Conservation (phyloP, 2,888 invertebrate genomes). For the Mycogona germanica region DNA sequence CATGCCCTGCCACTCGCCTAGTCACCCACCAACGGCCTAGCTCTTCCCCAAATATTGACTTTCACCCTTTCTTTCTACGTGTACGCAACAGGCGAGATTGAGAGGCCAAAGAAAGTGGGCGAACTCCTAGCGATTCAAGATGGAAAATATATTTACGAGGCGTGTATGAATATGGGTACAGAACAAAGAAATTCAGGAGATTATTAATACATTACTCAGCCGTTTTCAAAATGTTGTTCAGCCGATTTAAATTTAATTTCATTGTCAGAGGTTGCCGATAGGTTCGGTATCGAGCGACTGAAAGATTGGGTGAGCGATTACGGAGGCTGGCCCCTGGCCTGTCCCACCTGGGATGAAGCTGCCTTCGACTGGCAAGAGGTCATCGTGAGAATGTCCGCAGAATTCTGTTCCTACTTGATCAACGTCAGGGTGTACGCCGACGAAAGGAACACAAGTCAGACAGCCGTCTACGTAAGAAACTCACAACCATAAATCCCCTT, state of each 20-base stretch:
- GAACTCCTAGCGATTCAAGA: slow-evolving; percentile 9
- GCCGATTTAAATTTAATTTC: too few species aligned
- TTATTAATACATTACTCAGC: neutral
- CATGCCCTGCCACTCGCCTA: too few species aligned
- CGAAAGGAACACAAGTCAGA: slow-evolving; percentile 27
- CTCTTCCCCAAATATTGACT: too few species aligned
- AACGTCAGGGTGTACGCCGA: slow-evolving; percentile 29
- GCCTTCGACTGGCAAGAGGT: slow-evolving; percentile 13
- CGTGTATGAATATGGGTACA: slow-evolving; percentile 17
- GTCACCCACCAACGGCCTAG: too few species aligned
- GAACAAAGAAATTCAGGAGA: neutral
- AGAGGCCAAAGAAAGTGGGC: slow-evolving; percentile 7
- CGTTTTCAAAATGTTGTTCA: neutral
- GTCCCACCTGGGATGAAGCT: slow-evolving; percentile 24
- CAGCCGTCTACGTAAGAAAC: slow-evolving; percentile 22
- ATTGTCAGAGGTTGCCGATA: slow-evolving; percentile 13
- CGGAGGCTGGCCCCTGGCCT: slow-evolving; percentile 28
- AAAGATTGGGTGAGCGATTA: slow-evolving; percentile 6
- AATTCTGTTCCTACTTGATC: slow-evolving; percentile 27
- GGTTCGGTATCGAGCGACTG: slow-evolving; percentile 4
- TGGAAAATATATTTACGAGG: slow-evolving; percentile 10
- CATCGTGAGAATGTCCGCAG: slow-evolving; percentile 12
- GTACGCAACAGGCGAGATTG: slow-evolving; percentile 13
- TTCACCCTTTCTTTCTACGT: too few species aligned
- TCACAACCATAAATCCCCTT: neutral